These are phyloP conservation scores for Barnardius zonarius DNA, from an alignment of 2,113 vertebrate species.

Conservation along the genomic window DNA sequence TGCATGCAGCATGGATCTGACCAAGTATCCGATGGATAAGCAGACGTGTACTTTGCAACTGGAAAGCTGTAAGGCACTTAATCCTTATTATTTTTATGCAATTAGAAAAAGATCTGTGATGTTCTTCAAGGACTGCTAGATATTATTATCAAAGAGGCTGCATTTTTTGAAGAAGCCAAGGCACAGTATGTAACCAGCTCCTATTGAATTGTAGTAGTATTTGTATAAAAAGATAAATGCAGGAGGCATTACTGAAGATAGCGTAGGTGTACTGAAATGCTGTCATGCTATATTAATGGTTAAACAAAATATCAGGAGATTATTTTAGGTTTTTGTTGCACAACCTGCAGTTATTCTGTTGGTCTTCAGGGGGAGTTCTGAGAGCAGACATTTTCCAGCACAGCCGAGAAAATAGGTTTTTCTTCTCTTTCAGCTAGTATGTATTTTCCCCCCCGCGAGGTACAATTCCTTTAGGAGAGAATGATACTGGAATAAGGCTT, in stretches of 20 bases:
- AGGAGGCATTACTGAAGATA: not conserved
- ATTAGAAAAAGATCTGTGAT: not conserved
- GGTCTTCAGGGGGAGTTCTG: conserved; percentile 38
- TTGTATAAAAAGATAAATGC: not conserved
- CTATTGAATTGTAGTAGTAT: not conserved
- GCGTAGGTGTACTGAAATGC: not conserved
- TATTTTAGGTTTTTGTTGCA: not conserved
- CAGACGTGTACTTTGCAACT: conserved; percentile 90
- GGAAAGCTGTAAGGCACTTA: conserved; percentile 86
- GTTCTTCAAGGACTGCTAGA: not conserved
- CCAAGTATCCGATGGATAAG: conserved; percentile 93
- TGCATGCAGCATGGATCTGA: conserved; percentile 91
- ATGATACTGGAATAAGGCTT: not conserved
- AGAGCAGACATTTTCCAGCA: not conserved
- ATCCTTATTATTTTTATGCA: not conserved
- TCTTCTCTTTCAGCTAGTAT: not conserved
- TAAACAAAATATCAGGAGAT: not conserved
- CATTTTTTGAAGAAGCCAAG: not conserved
- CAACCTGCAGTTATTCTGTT: conserved; percentile 18
- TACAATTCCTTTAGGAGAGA: not conserved
- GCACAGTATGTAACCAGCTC: not conserved
- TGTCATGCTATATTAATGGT: not conserved
- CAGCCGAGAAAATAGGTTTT: not conserved
- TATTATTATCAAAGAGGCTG: not conserved
- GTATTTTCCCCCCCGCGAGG: not conserved